Evolutionary conservation across 2,113 vertebrate genomes (phyloP).

Genomic region (Labeo catla): DNA sequence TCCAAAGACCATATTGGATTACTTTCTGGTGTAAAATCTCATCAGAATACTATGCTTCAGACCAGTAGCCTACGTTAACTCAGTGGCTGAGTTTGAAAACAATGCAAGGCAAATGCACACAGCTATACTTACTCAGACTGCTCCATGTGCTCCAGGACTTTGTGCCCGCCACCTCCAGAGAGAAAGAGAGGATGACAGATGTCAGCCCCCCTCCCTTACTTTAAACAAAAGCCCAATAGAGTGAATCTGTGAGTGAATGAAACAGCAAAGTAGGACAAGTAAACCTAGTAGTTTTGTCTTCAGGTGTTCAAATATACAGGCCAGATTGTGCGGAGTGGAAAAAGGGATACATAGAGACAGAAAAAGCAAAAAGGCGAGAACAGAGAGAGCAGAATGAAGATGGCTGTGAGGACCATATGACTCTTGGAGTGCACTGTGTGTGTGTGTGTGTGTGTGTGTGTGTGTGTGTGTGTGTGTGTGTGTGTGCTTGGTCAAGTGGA

Average conservation of each 20-base stretch:
- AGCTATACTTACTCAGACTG: constrained; percentile 48
- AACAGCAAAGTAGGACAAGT: not conserved
- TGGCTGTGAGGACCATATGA: constrained; percentile 68
- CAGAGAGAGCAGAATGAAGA: constrained; percentile 45
- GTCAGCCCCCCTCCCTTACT: constrained; percentile 70
- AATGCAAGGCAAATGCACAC: not conserved
- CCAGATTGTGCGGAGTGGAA: constrained; percentile 32
- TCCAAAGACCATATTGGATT: not conserved
- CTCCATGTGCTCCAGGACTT: constrained; percentile 55
- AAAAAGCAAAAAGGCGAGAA: not conserved
- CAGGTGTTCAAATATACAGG: constrained; percentile 38
- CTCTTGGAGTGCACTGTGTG: constrained; percentile 63
- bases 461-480: constrained; percentile 53
- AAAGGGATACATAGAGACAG: not conserved
- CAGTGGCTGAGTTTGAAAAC: not conserved
- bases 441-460: not conserved
- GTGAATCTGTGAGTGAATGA: constrained; percentile 44
- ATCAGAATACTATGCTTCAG: not conserved
- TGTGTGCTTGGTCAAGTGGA: constrained; percentile 71
- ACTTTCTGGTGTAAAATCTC: not conserved
- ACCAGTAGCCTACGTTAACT: not conserved
- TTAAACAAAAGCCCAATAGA: constrained; percentile 47
- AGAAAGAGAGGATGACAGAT: constrained; percentile 76
- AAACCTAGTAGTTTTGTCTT: constrained; percentile 33
- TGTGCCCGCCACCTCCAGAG: constrained; percentile 68